These are phyloP conservation scores for Petromus typicus DNA, from an alignment of 2,113 vertebrate species.

Conservation along the genomic window DNA sequence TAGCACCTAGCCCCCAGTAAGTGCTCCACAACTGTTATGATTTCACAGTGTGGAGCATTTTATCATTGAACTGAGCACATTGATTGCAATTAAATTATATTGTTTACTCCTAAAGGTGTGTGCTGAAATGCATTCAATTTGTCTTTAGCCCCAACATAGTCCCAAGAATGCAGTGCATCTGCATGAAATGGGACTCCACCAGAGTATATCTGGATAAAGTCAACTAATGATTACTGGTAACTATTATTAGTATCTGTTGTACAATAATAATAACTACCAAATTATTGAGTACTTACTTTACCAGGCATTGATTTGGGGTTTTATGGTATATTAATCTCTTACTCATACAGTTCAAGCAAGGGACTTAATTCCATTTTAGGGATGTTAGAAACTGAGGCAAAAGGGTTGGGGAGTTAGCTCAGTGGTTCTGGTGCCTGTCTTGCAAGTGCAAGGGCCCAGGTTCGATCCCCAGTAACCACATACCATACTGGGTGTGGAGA, in stretches of 20 bases:
- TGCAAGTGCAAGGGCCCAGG: too few relatives aligned
- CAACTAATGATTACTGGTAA: neutral
- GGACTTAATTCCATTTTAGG: neutral
- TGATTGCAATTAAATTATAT: conserved; percentile 36
- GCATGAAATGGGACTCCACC: neutral
- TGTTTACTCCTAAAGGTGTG: neutral
- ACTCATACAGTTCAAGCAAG: neutral
- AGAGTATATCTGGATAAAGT: neutral
- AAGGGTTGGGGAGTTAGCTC: too few relatives aligned
- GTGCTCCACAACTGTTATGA: neutral
- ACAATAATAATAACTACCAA: neutral
- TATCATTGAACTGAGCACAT: neutral
- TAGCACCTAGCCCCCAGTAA: neutral
- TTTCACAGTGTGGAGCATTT: conserved; percentile 21
- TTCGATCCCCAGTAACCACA: too few relatives aligned
- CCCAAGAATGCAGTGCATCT: neutral
- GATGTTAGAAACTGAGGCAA: too few relatives aligned
- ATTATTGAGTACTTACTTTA: neutral
- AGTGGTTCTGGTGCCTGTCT: too few relatives aligned
- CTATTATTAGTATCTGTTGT: neutral
- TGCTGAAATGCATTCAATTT: neutral
- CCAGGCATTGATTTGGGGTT: neutral
- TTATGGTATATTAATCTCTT: neutral
- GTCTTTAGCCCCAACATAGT: neutral
- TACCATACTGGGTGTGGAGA: too few relatives aligned